These are phyloP conservation scores for Meles meles DNA, from an alignment of 2,113 vertebrate genomes.

Conservation along the genomic window DNA sequence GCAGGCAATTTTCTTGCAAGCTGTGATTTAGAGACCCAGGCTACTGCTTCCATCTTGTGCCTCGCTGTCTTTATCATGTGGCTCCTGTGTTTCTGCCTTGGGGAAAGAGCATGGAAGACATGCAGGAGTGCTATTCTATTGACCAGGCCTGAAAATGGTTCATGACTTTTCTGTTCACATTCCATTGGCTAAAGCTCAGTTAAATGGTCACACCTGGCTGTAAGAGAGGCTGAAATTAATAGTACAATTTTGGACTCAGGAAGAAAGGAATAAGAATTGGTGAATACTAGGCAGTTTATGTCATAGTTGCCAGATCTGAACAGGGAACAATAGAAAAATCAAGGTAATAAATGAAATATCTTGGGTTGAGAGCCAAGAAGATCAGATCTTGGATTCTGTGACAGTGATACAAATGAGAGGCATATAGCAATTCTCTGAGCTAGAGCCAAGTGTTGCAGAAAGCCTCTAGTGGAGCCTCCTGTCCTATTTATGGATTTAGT, in stretches of 20 bases:
- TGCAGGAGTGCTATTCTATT: background rate
- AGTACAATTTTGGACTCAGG: background rate
- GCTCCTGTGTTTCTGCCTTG: background rate
- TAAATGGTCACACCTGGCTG: background rate
- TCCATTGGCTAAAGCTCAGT: background rate
- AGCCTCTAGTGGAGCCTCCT: background rate
- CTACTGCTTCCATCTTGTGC: background rate
- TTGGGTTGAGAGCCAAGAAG: background rate
- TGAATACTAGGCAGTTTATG: background rate
- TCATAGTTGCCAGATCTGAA: background rate
- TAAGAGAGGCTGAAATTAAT: background rate
- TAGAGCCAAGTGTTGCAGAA: background rate
- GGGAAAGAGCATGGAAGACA: background rate
- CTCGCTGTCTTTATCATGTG: background rate
- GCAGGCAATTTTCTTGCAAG: background rate
- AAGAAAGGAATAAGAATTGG: background rate
- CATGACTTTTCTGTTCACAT: background rate
- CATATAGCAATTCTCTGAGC: background rate
- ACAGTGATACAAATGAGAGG: background rate
- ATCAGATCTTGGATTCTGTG: background rate
- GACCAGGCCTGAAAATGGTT: background rate
- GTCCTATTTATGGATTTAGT: background rate
- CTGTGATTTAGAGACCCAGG: background rate
- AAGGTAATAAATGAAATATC: background rate
- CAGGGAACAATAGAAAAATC: background rate